Conservation (phyloP, 2,113 vertebrate genomes). For the Sula dactylatra region DNA sequence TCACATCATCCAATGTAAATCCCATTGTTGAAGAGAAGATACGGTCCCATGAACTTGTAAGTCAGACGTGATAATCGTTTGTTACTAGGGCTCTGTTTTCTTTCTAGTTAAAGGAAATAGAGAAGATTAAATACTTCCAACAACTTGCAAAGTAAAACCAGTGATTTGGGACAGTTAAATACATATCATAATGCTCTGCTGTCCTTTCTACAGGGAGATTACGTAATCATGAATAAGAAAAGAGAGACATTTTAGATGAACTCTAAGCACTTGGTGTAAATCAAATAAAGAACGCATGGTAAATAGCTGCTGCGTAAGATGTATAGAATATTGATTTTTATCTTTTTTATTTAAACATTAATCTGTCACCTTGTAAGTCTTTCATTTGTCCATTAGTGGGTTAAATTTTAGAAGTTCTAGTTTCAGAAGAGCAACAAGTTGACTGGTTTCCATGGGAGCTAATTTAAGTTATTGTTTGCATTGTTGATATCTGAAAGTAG, state of each 20-base stretch:
- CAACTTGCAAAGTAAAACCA: neutral
- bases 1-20: neutral
- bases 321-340: neutral
- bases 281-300: neutral
- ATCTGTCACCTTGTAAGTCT: neutral
- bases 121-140: neutral
- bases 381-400: neutral
- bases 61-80: neutral
- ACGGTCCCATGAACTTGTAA: neutral
- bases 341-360: neutral
- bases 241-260: neutral
- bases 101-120: neutral
- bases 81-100: neutral
- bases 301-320: neutral
- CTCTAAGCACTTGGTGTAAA: neutral
- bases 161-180: neutral
- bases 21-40: neutral
- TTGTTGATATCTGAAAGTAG: neutral
- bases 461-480: slow-evolving; percentile 34
- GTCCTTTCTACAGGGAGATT: neutral
- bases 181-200: neutral
- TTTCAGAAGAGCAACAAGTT: slow-evolving; percentile 29
- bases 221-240: neutral
- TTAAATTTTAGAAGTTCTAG: slow-evolving; percentile 20
- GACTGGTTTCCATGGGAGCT: slow-evolving; percentile 64